Conservation (phyloP, 2,888 invertebrate genomes). For the Hemicrepidius hirtus region DNA sequence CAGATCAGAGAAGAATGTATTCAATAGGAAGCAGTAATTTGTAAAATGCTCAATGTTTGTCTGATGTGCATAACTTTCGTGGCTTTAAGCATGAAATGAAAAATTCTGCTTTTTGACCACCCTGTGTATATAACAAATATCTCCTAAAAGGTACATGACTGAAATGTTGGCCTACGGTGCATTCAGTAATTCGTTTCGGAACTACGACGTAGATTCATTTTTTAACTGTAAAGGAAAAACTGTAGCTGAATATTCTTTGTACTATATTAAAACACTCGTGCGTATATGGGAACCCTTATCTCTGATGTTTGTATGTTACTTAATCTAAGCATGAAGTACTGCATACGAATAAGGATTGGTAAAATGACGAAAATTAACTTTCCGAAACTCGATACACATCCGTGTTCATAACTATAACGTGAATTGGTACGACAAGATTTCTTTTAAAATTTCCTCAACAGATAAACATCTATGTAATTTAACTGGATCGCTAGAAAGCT, state of each 20-base stretch:
- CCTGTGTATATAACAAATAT: background rate
- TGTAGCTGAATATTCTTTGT: background rate
- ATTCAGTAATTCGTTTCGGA: no score
- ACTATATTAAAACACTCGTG: slow-evolving; percentile 9
- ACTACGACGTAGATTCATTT: no score
- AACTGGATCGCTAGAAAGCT: slow-evolving; percentile 35
- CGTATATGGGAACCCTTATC: slow-evolving; percentile 37
- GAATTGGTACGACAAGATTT: slow-evolving; percentile 18
- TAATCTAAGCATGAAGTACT: slow-evolving; percentile 32
- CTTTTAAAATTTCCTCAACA: slow-evolving; percentile 12
- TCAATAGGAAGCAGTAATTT: no score
- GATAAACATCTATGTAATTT: slow-evolving; percentile 34
- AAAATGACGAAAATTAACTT: slow-evolving; percentile 1
- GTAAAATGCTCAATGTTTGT: no score
- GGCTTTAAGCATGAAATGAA: no score
- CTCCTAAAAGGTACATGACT: slow-evolving; percentile 9
- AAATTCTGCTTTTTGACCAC: background rate
- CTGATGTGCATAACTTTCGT: no score
- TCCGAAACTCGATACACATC: background rate
- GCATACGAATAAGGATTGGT: slow-evolving; percentile 8
- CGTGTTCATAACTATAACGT: slow-evolving; percentile 32
- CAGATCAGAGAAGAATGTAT: no score
- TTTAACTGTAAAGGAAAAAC: background rate
- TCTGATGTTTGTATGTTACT: slow-evolving; percentile 34
- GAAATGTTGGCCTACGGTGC: slow-evolving; percentile 28